Conservation (phyloP, 1,140 invertebrate genomes). For the Calephelis virginiensis region DNA sequence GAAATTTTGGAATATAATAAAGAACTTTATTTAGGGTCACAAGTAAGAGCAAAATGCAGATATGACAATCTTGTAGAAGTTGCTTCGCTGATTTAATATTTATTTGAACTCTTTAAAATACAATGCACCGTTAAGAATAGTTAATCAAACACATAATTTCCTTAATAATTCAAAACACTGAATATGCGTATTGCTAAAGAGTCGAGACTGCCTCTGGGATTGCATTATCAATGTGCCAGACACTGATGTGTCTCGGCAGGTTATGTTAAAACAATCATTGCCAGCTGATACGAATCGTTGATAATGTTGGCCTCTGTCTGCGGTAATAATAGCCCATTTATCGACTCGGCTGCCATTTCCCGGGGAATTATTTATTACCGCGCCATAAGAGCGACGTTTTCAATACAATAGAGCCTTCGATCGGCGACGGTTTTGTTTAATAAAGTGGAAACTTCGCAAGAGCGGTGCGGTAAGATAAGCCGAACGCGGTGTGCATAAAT, state of each 20-base stretch:
- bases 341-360: constrained; percentile 63
- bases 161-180: not conserved
- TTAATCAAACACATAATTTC: not conserved
- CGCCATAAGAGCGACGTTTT: constrained; percentile 61
- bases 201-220: not conserved
- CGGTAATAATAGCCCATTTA: constrained; percentile 73
- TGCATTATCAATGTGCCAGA: constrained; percentile 61
- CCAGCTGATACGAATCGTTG: constrained; percentile 66
- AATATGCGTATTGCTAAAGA: not conserved
- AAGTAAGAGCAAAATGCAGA: no score
- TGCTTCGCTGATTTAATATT: no score
- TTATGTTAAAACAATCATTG: constrained; percentile 73
- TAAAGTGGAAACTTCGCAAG: constrained; percentile 65
- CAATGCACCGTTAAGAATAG: no score
- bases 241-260: constrained; percentile 56
- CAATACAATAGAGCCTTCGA: constrained; percentile 60
- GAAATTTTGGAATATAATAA: no score
- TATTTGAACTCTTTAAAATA: no score
- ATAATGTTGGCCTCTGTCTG: constrained; percentile 68
- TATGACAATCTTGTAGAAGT: no score
- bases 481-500: constrained; percentile 61
- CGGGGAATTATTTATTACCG: constrained; percentile 68
- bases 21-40: no score
- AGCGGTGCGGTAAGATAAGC: constrained; percentile 55
- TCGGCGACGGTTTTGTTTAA: constrained; percentile 61